Evolutionary conservation across 2,888 invertebrate species (phyloP).

Genomic region (Leptopilina drosophilae): DNA sequence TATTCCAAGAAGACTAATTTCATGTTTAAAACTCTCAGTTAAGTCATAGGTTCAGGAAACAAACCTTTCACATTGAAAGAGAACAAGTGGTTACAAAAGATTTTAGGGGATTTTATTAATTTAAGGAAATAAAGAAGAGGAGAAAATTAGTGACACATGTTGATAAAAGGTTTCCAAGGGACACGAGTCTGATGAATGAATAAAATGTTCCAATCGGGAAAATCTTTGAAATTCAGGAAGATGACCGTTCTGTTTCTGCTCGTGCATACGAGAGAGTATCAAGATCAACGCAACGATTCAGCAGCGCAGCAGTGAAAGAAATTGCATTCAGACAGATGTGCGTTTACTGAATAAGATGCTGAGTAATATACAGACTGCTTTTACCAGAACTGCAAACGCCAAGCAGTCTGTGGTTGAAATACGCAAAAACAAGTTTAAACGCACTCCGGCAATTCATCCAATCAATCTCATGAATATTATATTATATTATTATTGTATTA

Average conservation of each 20-base stretch:
- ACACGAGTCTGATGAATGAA: slow-evolving; percentile 5
- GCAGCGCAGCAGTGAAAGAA: slow-evolving; percentile 28
- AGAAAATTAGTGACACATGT: neutral
- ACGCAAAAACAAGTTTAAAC: slow-evolving; percentile 46
- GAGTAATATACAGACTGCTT: slow-evolving; percentile 67
- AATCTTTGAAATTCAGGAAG: slow-evolving; percentile 24
- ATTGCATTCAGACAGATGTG: slow-evolving; percentile 30
- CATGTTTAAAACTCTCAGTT: too few relatives aligned
- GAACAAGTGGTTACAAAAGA: too few relatives aligned
- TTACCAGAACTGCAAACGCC: slow-evolving; percentile 65
- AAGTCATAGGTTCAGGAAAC: too few relatives aligned
- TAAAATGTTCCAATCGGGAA: neutral
- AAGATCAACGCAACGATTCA: slow-evolving; percentile 20
- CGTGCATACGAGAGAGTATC: slow-evolving; percentile 25
- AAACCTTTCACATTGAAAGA: too few relatives aligned
- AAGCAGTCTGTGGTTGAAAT: slow-evolving; percentile 65
- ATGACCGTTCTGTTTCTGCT: slow-evolving; percentile 33
- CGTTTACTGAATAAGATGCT: slow-evolving; percentile 45
- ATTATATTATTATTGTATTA: neutral
- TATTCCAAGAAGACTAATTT: too few relatives aligned
- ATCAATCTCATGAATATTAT: slow-evolving; percentile 26
- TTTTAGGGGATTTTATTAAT: too few relatives aligned
- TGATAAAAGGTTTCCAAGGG: neutral
- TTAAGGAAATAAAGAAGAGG: too few relatives aligned
- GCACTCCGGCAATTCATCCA: slow-evolving; percentile 18